Evolutionary conservation across 2,888 invertebrate genomes (phyloP).

Genomic region (Cosmorhoe ocellata): DNA sequence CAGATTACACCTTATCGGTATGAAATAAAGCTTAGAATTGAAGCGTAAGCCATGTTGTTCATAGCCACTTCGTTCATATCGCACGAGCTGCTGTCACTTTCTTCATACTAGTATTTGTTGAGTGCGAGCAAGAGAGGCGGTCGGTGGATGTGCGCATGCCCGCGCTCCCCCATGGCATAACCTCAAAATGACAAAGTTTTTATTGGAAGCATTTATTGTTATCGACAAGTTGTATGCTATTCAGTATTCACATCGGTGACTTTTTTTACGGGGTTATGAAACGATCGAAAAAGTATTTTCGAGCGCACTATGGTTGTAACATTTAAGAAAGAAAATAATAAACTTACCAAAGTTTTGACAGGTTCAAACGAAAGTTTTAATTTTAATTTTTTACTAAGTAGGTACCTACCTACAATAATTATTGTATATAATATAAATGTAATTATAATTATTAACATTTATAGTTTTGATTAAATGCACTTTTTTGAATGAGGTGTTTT

Average conservation of each 20-base stretch:
- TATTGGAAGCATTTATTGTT: constrained; percentile 53
- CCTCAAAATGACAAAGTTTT: constrained; percentile 59
- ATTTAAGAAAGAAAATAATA: constrained; percentile 11
- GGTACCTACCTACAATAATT: too few relatives aligned
- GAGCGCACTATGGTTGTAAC: constrained; percentile 26
- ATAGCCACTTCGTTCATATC: constrained; percentile 53
- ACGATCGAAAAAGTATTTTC: constrained; percentile 37
- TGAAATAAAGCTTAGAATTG: constrained; percentile 37
- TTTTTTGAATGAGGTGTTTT: too few relatives aligned
- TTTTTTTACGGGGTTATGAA: constrained; percentile 47
- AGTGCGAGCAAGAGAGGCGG: constrained; percentile 46
- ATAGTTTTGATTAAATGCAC: too few relatives aligned
- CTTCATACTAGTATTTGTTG: constrained; percentile 35
- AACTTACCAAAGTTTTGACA: too few relatives aligned
- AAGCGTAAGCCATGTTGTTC: constrained; percentile 37
- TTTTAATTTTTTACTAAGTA: too few relatives aligned
- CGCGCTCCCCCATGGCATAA: constrained; percentile 46
- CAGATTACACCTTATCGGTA: constrained; percentile 43
- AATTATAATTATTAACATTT: too few relatives aligned
- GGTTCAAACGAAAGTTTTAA: too few relatives aligned
- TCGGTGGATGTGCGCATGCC: constrained; percentile 60
- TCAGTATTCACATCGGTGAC: constrained; percentile 43
- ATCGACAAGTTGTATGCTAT: constrained; percentile 54
- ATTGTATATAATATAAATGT: too few relatives aligned
- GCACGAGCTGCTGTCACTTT: constrained; percentile 52